Evolutionary conservation across 2,888 invertebrate species (phyloP).

Genomic region (Andrena haemorrhoa): DNA sequence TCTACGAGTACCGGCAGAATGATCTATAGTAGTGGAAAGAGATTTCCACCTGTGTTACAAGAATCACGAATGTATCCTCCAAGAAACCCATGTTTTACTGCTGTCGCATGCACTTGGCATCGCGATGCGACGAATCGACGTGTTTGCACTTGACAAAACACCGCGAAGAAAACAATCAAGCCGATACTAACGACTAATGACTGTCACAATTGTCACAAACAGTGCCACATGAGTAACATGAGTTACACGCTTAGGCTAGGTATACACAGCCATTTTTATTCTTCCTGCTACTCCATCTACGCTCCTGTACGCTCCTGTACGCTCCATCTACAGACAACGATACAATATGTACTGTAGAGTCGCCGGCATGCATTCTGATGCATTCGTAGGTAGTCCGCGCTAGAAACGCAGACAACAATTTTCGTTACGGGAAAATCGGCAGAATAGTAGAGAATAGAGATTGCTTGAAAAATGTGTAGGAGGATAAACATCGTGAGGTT

Average conservation of each 20-base stretch:
- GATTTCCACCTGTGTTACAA: slow-evolving; percentile 89
- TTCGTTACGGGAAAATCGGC: background rate
- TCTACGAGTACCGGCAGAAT: slow-evolving; percentile 39
- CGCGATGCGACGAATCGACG: slow-evolving; percentile 47
- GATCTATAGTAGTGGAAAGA: slow-evolving; percentile 53
- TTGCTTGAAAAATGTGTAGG: background rate
- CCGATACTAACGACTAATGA: background rate
- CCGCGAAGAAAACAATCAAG: slow-evolving; percentile 23
- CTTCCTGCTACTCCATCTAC: background rate
- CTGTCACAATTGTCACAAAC: background rate
- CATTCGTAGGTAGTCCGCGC: too few species aligned
- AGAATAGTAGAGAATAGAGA: background rate
- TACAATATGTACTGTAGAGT: background rate
- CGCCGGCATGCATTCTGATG: background rate
- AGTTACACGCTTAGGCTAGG: background rate
- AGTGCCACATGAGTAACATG: slow-evolving; percentile 2
- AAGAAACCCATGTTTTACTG: slow-evolving; percentile 90
- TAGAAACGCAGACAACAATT: background rate
- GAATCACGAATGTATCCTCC: slow-evolving; percentile 93
- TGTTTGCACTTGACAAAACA: slow-evolving; percentile 32
- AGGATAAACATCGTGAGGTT: background rate
- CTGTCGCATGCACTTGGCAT: slow-evolving; percentile 61
- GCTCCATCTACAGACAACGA: slow-evolving; percentile 3
- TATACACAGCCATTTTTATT: background rate
- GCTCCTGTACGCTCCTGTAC: too few species aligned